Percentiles rank a stretch among this genome's conserved stretches.
phyloP scores from a whole-genome alignment of 2,797 vertebrate species.

The Tangara arthus region DNA sequence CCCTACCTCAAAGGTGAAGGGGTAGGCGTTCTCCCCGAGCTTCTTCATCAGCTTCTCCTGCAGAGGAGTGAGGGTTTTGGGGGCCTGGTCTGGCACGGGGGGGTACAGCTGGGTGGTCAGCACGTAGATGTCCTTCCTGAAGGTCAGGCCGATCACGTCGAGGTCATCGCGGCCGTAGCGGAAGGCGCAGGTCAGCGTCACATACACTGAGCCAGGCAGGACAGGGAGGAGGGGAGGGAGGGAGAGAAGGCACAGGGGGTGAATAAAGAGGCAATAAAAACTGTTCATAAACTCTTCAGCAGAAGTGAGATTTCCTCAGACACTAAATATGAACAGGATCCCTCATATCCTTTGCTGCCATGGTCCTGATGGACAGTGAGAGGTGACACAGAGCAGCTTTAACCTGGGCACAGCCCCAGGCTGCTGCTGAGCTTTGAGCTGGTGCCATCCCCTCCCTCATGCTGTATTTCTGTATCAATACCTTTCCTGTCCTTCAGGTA shows the following conservation, averaged over 20 bases:
- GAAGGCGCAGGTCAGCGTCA: conserved; percentile 87
- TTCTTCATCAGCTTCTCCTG: conserved; percentile 85
- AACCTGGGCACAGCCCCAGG: background rate
- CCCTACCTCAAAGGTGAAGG: conserved; percentile 86
- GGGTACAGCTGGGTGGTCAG: conserved; percentile 83
- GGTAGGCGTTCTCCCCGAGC: conserved; percentile 80
- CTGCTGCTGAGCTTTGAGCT: background rate
- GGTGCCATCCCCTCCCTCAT: background rate
- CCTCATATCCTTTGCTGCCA: rapidly evolving
- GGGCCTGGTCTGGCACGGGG: conserved; percentile 48
- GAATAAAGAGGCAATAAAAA: background rate
- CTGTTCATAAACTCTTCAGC: background rate
- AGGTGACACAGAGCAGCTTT: rapidly evolving
- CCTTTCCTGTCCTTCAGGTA: conserved; percentile 86
- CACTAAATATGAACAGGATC: too few relatives aligned
- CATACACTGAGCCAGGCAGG: conserved; percentile 76
- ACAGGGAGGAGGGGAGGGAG: too few relatives aligned
- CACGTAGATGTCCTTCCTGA: conserved; percentile 88
- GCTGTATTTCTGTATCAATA: conserved; percentile 13
- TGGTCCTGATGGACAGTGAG: rapidly evolving
- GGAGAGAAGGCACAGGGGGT: background rate
- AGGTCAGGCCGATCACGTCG: conserved; percentile 87
- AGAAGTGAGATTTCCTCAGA: background rate
- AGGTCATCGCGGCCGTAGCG: conserved; percentile 89
- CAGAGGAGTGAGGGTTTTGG: conserved; percentile 76